Base-by-base conservation (phyloP, 2,797 vertebrate genomes). In the Acrocephalus scirpaceus region DNA sequence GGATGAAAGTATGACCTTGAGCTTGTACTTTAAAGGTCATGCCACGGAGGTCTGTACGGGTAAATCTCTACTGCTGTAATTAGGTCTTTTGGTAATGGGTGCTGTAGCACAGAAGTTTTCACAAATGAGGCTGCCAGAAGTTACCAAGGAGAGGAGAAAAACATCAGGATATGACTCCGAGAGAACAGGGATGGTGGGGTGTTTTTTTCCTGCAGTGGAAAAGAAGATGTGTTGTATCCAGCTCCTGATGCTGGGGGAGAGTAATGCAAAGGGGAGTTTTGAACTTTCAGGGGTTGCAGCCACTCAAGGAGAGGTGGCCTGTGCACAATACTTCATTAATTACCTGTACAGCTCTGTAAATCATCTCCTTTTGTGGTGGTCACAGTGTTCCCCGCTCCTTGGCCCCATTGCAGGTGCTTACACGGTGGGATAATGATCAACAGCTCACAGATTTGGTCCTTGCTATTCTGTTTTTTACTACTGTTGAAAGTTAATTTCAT, bases 1-100 rank as follows among this genome's bases (percentile, higher is more conserved):
- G 94, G 90, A 87, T 94, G 84, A 74, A 88, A 93, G 70, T 29
- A 18, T 92, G 91, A 95, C 93, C 95, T 97, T 96, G 88, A 95
- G 86, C 54, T 92, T 72, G 45, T 77, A 67, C 84, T 93, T 82
- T 80, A 90, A 94, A 95, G 90, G 90, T 93, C 86, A 16, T 21
- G 48, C 56, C 82, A 48, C 90, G 1, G 1, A 56, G 71, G 58
- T 70, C 60, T 62, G 48, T 38, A 32, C 73, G 74, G 73, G 73
- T 64, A n/a, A 40, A 62, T 83, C 57, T 80, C 50, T 90, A 7
- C 71, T 86, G 72, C 74, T 84, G 44, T 88, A 91, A 95, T 96
- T 92, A 92, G 76, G 64, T 62, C 51, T 89, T 91, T 58, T 54
- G 70, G 29, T 94, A 93, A 95, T 56, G 77, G 90, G 34, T 66